These are phyloP conservation scores for Drosophila pachea DNA, from an alignment of 1,140 invertebrate genomes.

Conservation along the genomic window DNA sequence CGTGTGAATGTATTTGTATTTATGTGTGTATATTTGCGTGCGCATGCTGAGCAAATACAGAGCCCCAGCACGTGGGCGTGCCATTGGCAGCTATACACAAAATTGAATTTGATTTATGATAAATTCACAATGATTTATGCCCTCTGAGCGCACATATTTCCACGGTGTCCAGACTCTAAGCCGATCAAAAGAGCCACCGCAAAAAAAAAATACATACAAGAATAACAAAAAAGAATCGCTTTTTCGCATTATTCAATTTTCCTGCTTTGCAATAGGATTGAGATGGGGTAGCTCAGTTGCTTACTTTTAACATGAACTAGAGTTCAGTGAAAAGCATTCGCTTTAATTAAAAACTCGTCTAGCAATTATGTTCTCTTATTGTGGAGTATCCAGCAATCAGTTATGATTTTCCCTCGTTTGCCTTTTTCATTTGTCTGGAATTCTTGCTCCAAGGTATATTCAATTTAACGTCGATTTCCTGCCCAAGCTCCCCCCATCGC, in stretches of 20 bases:
- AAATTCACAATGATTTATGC: conserved; percentile 75
- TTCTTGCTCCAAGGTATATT: conserved; percentile 31
- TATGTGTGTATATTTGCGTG: conserved; percentile 9
- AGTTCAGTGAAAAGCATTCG: no score
- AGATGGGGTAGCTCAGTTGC: not conserved
- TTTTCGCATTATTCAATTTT: conserved; percentile 59
- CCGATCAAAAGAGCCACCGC: conserved; percentile 49
- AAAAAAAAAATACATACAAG: conserved; percentile 31
- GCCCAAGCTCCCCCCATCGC: conserved; percentile 1
- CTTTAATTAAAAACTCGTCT: no score
- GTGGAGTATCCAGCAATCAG: not conserved
- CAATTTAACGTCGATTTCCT: conserved; percentile 52
- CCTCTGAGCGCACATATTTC: conserved; percentile 56
- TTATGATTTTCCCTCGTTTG: not conserved
- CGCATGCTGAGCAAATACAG: not conserved
- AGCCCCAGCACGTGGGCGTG: conserved; percentile 6
- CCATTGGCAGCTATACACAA: conserved; percentile 41
- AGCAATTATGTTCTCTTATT: no score
- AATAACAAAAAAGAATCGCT: conserved; percentile 39
- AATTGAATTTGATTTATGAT: conserved; percentile 77
- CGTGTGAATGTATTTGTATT: conserved; percentile 1
- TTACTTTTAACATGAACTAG: not conserved
- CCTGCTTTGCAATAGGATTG: not conserved
- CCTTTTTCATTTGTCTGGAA: conserved; percentile 62
- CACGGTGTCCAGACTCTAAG: conserved; percentile 64